Evolutionary conservation across 2,113 vertebrate genomes (phyloP).

Genomic region (Percopsis transmontana): DNA sequence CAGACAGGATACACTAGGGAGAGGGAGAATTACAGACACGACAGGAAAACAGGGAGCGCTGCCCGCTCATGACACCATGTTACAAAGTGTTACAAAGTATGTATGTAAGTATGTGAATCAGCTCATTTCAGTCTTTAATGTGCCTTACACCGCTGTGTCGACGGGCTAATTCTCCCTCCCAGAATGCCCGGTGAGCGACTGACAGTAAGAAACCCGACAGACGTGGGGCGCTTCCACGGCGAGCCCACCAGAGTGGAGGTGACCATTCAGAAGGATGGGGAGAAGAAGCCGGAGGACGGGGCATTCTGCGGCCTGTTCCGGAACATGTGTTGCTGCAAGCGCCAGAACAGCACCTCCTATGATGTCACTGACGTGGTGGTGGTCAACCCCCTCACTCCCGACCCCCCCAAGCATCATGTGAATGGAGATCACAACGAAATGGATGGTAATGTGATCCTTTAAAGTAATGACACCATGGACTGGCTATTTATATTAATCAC

Average conservation of each 20-base stretch:
- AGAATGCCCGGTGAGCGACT: slow-evolving; percentile 74
- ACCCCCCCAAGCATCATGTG: slow-evolving; percentile 39
- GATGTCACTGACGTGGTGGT: slow-evolving; percentile 60
- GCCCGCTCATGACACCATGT: no score
- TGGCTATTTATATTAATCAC: neutral
- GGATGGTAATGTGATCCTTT: slow-evolving; percentile 52
- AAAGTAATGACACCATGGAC: neutral
- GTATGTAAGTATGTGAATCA: neutral
- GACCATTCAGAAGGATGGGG: slow-evolving; percentile 50
- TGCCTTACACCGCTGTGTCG: neutral
- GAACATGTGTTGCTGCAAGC: slow-evolving; percentile 72
- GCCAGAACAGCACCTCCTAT: slow-evolving; percentile 44
- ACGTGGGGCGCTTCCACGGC: slow-evolving; percentile 73
- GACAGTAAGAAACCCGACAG: slow-evolving; percentile 48
- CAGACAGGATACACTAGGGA: no score
- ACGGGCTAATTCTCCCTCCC: neutral
- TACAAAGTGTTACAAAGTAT: no score
- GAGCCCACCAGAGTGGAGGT: slow-evolving; percentile 66
- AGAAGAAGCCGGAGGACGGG: slow-evolving; percentile 56
- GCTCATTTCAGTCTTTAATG: neutral
- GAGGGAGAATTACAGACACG: no score
- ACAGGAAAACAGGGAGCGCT: no score
- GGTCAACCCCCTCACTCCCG: slow-evolving; percentile 29
- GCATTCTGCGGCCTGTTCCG: slow-evolving; percentile 65
- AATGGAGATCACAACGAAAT: slow-evolving; percentile 66